Conservation (phyloP, 64 coral and sea anemone genomes). For the Dendronephthya gigantea region DNA sequence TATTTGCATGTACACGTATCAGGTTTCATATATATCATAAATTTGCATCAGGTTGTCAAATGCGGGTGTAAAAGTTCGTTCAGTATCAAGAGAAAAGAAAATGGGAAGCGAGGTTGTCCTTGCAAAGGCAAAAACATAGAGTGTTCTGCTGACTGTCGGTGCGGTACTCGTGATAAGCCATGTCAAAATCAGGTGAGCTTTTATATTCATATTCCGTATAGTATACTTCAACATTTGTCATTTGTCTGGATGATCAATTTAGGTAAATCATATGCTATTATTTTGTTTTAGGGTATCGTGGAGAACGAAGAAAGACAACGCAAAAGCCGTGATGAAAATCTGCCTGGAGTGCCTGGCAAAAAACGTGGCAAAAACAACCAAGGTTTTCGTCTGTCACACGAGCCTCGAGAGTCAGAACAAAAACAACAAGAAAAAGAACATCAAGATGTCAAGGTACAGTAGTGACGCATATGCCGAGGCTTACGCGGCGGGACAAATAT, state of each 20-base stretch:
- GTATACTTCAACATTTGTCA: too few species aligned
- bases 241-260: too few species aligned
- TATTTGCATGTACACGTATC: background rate
- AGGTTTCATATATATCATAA: background rate
- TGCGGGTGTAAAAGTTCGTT: slow-evolving; percentile 20
- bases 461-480: too few species aligned
- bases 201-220: too few species aligned
- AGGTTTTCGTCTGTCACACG: background rate
- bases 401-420: background rate
- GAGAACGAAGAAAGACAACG: too few species aligned
- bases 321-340: background rate
- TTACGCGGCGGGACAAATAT: too few species aligned
- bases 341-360: background rate
- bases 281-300: too few species aligned
- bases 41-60: background rate
- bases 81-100: background rate
- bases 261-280: background rate
- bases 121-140: slow-evolving; percentile 12
- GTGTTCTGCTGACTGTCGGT: background rate
- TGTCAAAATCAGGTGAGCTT: slow-evolving; percentile 21
- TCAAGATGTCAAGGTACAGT: background rate
- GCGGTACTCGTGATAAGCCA: slow-evolving; percentile 19
- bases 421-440: background rate
- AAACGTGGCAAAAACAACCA: background rate
- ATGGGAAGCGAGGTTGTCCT: background rate